phyloP scores from a whole-genome alignment of 2,888 invertebrate genomes.

The Apotomis turbidana region DNA sequence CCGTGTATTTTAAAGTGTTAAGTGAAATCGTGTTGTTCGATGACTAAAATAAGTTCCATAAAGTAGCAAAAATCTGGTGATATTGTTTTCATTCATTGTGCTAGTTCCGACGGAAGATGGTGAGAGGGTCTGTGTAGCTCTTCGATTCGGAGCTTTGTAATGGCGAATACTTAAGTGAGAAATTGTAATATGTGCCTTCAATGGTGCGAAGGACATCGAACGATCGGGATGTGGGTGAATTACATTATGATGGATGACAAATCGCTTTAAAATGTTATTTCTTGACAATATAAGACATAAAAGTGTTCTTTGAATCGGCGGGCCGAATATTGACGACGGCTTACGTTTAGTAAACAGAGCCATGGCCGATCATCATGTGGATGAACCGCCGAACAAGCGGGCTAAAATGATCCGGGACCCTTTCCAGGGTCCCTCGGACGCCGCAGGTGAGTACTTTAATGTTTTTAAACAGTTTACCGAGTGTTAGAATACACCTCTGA shows the following conservation, averaged over 20 bases:
- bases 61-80: slow-evolving; percentile 83
- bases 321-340: slow-evolving; percentile 85
- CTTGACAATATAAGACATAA: slow-evolving; percentile 80
- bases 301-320: slow-evolving; percentile 84
- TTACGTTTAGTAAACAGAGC: slow-evolving; percentile 88
- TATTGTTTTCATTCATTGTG: slow-evolving; percentile 89
- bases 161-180: slow-evolving; percentile 90
- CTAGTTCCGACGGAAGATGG: slow-evolving; percentile 89
- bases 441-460: slow-evolving; percentile 87
- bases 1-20: slow-evolving; percentile 85
- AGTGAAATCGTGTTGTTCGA: slow-evolving; percentile 80
- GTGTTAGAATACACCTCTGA: slow-evolving; percentile 71
- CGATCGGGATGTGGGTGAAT: slow-evolving; percentile 87
- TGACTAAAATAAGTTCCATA: slow-evolving; percentile 76
- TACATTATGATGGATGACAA: slow-evolving; percentile 81
- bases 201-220: slow-evolving; percentile 88
- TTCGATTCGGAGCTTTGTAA: slow-evolving; percentile 89
- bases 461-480: slow-evolving; percentile 68
- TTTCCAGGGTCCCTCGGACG: slow-evolving; percentile 91
- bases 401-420: slow-evolving; percentile 94
- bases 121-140: slow-evolving; percentile 88
- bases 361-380: slow-evolving; percentile 97
- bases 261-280: slow-evolving; percentile 83
- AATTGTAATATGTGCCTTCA: slow-evolving; percentile 90
- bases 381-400: slow-evolving; percentile 98